A percentile compares a stretch with the other conserved stretches of the same genome.
These are phyloP conservation scores for Hydrophis major DNA, from an alignment of 2,797 vertebrate genomes.

Conservation along the genomic window DNA sequence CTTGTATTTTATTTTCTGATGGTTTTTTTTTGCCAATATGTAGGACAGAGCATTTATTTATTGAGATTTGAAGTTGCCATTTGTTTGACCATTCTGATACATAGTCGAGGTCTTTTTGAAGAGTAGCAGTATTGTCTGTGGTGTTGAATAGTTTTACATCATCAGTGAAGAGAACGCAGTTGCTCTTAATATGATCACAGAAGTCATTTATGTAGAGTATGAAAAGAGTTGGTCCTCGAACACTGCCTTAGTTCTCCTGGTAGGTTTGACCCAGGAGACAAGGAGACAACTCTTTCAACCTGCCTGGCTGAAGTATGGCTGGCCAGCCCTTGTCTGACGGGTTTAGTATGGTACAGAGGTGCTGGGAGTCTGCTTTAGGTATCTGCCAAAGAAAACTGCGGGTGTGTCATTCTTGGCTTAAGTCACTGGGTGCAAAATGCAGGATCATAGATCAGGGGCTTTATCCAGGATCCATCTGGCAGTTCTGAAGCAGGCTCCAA, in stretches of 20 bases:
- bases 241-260: constrained; percentile 3
- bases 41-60: too few species aligned
- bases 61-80: too few species aligned
- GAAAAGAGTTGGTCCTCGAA: too few species aligned
- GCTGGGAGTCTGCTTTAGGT: background rate
- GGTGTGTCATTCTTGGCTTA: background rate
- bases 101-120: too few species aligned
- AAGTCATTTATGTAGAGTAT: too few species aligned
- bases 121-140: too few species aligned
- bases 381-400: constrained; percentile 6
- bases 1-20: too few species aligned
- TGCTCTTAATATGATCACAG: too few species aligned
- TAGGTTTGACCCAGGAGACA: constrained; percentile 21
- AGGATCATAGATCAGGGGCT: background rate
- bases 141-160: too few species aligned
- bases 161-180: too few species aligned
- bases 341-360: background rate
- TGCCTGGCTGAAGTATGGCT: background rate
- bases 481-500: background rate
- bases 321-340: background rate
- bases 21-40: too few species aligned
- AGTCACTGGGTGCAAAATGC: background rate
- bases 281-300: background rate
- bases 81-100: too few species aligned
- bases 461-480: background rate